Percentiles rank a stretch among this genome's conserved stretches.
These are phyloP conservation scores for Poeciliopsis gracilis DNA, from an alignment of 2,797 vertebrate species.

Conservation along the genomic window DNA sequence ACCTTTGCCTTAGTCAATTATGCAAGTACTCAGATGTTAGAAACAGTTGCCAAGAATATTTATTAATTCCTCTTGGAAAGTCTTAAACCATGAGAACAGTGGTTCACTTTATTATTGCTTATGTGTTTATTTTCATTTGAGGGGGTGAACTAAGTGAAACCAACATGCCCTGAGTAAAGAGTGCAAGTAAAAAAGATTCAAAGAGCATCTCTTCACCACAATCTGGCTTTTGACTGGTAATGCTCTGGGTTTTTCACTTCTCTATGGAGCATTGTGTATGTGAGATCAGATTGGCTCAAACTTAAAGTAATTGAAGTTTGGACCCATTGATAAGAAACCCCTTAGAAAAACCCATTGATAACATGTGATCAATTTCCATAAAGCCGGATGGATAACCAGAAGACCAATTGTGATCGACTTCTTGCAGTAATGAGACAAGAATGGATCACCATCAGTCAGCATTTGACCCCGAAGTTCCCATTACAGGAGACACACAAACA, in stretches of 20 bases:
- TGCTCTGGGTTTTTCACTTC: neutral
- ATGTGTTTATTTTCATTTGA: neutral
- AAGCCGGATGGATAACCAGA: neutral
- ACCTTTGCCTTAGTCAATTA: neutral
- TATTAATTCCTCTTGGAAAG: no score
- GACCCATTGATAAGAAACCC: neutral
- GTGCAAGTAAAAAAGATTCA: neutral
- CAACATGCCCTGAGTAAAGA: neutral
- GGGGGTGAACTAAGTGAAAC: neutral
- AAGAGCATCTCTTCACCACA: neutral
- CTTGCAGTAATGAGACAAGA: neutral
- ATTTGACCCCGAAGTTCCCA: neutral
- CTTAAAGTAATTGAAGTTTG: neutral
- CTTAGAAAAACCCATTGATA: neutral
- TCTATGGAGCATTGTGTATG: neutral
- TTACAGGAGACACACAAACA: neutral
- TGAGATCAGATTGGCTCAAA: neutral
- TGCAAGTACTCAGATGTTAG: neutral
- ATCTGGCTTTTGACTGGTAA: neutral
- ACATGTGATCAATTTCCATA: neutral
- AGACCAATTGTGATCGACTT: neutral
- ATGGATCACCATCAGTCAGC: neutral
- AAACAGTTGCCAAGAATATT: neutral
- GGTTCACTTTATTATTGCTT: neutral
- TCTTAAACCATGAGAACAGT: neutral